Evolutionary conservation across 2,113 vertebrate genomes (phyloP).

Genomic region (Columba janthina): DNA sequence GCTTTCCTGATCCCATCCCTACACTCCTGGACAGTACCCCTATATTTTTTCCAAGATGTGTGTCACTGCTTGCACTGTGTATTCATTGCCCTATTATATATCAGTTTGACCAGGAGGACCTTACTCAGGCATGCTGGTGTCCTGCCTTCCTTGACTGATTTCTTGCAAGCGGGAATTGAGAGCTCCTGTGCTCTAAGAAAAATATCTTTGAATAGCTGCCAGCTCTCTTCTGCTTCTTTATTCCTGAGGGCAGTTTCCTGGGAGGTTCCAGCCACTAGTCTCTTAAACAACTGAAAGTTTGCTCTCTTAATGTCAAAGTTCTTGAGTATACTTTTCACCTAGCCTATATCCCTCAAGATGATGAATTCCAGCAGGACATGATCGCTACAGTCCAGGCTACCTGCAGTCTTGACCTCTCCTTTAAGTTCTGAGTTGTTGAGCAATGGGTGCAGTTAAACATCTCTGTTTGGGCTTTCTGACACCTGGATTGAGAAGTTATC

Average conservation of each 20-base stretch:
- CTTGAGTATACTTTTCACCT: not conserved
- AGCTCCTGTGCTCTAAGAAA: not conserved
- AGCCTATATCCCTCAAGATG: not conserved
- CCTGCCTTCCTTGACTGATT: not conserved
- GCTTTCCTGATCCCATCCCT: not conserved
- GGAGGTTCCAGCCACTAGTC: not conserved
- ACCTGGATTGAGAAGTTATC: not conserved
- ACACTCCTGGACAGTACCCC: not conserved
- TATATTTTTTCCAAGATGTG: not conserved
- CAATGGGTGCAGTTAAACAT: not conserved
- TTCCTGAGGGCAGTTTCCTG: not conserved
- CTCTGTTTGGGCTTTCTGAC: not conserved
- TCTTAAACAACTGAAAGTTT: not conserved
- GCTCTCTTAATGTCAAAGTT: not conserved
- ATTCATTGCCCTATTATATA: not conserved
- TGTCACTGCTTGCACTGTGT: not conserved
- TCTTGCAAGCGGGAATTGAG: not conserved
- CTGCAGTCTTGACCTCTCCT: not conserved
- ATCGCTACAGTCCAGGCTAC: not conserved
- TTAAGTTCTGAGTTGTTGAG: not conserved
- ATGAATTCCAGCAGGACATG: not conserved
- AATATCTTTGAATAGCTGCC: not conserved
- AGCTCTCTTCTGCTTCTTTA: not conserved
- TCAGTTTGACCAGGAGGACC: not conserved
- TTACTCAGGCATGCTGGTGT: not conserved